A percentile compares a stretch with the other conserved stretches of the same genome.
phyloP scores from a whole-genome alignment of 2,888 invertebrate species.

The Drymonia ruficornis region DNA sequence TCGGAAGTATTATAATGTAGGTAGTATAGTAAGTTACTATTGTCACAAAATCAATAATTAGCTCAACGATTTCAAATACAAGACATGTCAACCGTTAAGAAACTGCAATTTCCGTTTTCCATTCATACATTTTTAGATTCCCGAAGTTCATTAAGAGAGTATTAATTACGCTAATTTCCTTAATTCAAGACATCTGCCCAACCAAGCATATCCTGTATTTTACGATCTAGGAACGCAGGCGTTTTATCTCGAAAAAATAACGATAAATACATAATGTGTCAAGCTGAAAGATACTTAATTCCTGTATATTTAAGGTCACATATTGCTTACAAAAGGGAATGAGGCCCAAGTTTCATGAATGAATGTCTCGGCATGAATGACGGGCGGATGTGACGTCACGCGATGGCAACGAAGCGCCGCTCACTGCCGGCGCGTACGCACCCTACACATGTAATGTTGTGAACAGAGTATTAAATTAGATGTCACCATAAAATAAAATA shows the following conservation, averaged over 20 bases:
- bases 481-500: not conserved
- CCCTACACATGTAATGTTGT: constrained; percentile 38
- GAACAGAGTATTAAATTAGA: constrained; percentile 31
- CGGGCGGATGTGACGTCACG: constrained; percentile 70
- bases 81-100: not conserved
- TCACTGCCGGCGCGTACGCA: constrained; percentile 55
- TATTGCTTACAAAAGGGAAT: constrained; percentile 16
- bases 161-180: constrained; percentile 30
- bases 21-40: too few relatives aligned
- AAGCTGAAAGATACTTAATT: constrained; percentile 8
- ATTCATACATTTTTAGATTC: constrained; percentile 20
- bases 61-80: not conserved
- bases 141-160: constrained; percentile 19
- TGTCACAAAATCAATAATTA: too few relatives aligned
- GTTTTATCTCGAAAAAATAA: constrained; percentile 18
- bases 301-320: constrained; percentile 10
- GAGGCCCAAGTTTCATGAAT: constrained; percentile 63
- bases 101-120: constrained; percentile 6
- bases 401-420: constrained; percentile 49
- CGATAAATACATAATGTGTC: constrained; percentile 3
- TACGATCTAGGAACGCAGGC: constrained; percentile 31
- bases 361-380: constrained; percentile 65
- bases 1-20: too few relatives aligned
- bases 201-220: constrained; percentile 33
- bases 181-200: constrained; percentile 34